Conservation (phyloP, 2,797 vertebrate genomes). For the Spea hammondii region DNA sequence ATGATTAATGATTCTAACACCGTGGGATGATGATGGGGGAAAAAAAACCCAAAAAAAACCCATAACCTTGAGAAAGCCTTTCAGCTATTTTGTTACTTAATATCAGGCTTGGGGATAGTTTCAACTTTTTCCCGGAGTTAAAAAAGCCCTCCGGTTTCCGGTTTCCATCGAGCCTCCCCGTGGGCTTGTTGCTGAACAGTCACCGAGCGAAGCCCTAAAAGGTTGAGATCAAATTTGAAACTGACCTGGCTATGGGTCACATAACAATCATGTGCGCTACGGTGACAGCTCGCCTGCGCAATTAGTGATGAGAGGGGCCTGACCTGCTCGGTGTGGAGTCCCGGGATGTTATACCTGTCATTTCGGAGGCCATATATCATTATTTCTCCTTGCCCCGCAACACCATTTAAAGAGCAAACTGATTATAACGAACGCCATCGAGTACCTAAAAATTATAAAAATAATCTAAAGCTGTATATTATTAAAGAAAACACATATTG, state of each 20-base stretch:
- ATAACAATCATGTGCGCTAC: slow-evolving; percentile 18
- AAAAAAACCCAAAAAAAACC: no score
- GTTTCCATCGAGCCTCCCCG: slow-evolving; percentile 1
- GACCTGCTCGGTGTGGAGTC: background rate
- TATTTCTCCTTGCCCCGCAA: background rate
- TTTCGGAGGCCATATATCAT: background rate
- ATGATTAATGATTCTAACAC: no score
- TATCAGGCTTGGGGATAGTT: background rate
- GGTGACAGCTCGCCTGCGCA: slow-evolving; percentile 16
- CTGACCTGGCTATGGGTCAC: slow-evolving; percentile 16
- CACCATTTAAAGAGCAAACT: background rate
- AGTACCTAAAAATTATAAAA: no score
- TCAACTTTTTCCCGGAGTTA: background rate
- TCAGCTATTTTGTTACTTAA: background rate
- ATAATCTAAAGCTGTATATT: no score
- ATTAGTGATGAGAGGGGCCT: slow-evolving; percentile 17
- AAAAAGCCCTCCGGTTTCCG: background rate
- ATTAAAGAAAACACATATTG: no score
- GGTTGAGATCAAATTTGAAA: slow-evolving; percentile 11
- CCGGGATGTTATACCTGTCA: background rate
- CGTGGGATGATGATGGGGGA: no score
- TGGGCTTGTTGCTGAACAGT: slow-evolving; percentile 17
- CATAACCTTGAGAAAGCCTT: slow-evolving; percentile 11
- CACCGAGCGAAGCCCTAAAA: slow-evolving; percentile 7
- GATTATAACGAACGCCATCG: no score